Evolutionary conservation across 2,888 invertebrate genomes (phyloP).

Genomic region (Punctoribates punctum): DNA sequence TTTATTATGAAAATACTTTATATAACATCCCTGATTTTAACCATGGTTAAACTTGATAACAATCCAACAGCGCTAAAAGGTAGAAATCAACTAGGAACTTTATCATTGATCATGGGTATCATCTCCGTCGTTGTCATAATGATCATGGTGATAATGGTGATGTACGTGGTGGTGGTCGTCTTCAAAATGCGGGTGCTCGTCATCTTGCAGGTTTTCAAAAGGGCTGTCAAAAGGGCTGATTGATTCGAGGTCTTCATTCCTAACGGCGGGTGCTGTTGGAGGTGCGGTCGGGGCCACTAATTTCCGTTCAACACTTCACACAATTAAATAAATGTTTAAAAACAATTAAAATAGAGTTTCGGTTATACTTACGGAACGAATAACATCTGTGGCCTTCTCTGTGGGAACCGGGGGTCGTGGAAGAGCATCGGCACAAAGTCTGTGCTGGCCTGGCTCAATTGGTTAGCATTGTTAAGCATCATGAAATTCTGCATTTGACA

Average conservation of each 20-base stretch:
- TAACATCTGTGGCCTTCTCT: neutral
- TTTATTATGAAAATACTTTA: too few species aligned
- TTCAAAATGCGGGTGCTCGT: neutral
- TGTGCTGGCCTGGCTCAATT: too few species aligned
- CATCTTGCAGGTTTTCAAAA: neutral
- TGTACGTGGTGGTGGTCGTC: conserved; percentile 3
- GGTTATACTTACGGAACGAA: neutral
- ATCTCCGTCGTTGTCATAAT: neutral
- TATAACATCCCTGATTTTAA: too few species aligned
- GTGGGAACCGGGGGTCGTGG: neutral
- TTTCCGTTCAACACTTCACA: neutral
- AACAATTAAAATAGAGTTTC: neutral
- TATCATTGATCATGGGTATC: neutral
- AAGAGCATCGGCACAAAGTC: neutral
- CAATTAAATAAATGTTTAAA: neutral
- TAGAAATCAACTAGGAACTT: neutral
- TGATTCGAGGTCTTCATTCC: neutral
- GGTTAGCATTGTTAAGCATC: too few species aligned
- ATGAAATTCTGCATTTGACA: too few species aligned
- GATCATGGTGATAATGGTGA: conserved; percentile 1
- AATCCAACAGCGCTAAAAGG: neutral
- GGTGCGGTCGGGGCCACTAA: neutral
- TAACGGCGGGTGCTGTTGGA: neutral
- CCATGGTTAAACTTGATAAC: neutral
- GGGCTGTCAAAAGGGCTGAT: too few species aligned